These are phyloP conservation scores for Drosophila nigricruria DNA, from an alignment of 2,888 invertebrate species.

Conservation along the genomic window DNA sequence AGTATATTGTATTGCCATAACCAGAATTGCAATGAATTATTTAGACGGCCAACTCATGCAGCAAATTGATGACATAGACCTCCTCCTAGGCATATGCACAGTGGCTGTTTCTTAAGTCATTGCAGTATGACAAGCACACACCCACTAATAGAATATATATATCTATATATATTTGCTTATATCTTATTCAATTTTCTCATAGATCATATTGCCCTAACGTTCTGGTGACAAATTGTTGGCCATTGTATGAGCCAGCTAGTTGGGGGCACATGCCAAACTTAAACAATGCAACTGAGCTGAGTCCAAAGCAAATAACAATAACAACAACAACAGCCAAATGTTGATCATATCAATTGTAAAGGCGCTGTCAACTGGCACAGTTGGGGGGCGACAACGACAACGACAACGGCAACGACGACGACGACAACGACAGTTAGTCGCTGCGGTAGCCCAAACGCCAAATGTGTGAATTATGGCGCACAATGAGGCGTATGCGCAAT, in stretches of 20 bases:
- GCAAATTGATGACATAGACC: constrained; percentile 67
- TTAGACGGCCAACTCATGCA: constrained; percentile 50
- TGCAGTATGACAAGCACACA: constrained; percentile 48
- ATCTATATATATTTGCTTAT: neutral
- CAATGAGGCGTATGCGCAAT: constrained; percentile 52
- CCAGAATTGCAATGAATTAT: constrained; percentile 34
- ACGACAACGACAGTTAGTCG: constrained; percentile 20
- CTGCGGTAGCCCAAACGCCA: constrained; percentile 32
- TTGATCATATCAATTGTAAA: constrained; percentile 77
- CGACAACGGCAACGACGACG: neutral
- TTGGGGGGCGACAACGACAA: constrained; percentile 45
- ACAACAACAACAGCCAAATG: constrained; percentile 37
- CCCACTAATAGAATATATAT: constrained; percentile 17
- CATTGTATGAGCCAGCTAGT: constrained; percentile 36
- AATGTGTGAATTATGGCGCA: constrained; percentile 62
- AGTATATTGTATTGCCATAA: constrained; percentile 27
- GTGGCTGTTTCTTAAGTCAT: constrained; percentile 67
- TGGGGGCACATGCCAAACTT: constrained; percentile 67
- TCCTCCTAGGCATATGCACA: constrained; percentile 12
- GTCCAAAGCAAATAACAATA: constrained; percentile 43
- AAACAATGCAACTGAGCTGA: constrained; percentile 68
- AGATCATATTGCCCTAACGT: constrained; percentile 26
- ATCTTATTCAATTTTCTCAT: constrained; percentile 13
- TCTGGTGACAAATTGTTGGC: constrained; percentile 65
- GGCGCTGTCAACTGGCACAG: constrained; percentile 72